A percentile compares a stretch with the other conserved stretches of the same genome.
These are phyloP conservation scores for Achatina immaculata DNA, from an alignment of 1,140 invertebrate genomes.

Conservation along the genomic window DNA sequence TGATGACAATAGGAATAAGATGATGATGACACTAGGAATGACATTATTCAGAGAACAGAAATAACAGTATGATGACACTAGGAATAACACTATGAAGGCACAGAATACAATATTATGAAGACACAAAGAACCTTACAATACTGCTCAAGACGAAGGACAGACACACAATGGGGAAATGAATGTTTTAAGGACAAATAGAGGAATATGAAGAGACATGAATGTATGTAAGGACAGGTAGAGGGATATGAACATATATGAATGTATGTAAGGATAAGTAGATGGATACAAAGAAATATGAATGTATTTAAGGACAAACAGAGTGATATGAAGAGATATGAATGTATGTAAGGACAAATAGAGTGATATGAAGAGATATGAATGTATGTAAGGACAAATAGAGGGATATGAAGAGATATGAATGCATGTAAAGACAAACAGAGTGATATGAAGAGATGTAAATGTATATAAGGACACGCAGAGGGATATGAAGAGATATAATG, in stretches of 20 bases:
- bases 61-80: no score
- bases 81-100: no score
- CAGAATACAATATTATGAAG: no score
- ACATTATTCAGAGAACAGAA: no score
- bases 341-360: neutral
- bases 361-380: neutral
- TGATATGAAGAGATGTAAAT: conserved; percentile 1
- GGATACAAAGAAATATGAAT: conserved; percentile 11
- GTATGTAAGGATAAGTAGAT: conserved; percentile 30
- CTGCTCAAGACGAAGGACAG: neutral
- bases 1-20: no score
- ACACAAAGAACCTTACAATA: no score
- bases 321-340: neutral
- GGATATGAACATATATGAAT: conserved; percentile 27
- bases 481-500: neutral
- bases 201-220: neutral
- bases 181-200: neutral
- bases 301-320: neutral
- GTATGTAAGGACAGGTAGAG: conserved; percentile 19
- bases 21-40: no score
- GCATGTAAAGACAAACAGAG: neutral
- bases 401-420: neutral
- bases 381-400: neutral
- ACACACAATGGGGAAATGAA: neutral
- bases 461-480: neutral